A percentile compares a stretch with the other conserved stretches of the same genome.
Evolutionary conservation across 2,113 vertebrate genomes (phyloP).

Genomic region (Phrynosoma platyrhinos): DNA sequence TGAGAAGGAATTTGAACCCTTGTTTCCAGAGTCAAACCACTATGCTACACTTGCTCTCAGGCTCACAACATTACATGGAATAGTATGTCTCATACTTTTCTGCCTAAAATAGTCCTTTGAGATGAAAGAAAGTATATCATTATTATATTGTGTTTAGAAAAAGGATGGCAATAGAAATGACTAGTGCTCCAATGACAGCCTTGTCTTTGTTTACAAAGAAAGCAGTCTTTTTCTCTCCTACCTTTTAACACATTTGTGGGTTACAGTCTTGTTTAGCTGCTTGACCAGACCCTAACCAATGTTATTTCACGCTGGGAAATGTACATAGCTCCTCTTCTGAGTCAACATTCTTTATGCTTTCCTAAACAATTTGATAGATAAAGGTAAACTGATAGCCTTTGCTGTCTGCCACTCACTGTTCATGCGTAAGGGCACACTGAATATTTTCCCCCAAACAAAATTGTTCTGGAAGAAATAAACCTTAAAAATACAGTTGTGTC

Average conservation of each 20-base stretch:
- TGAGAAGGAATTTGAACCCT: too few species aligned
- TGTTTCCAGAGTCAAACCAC: too few species aligned
- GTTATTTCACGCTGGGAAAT: conserved; percentile 26
- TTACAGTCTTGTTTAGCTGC: conserved; percentile 10
- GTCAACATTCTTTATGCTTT: conserved; percentile 43
- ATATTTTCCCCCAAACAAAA: conserved; percentile 31
- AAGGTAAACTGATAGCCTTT: conserved; percentile 41
- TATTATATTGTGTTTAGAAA: neutral
- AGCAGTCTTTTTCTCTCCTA: neutral
- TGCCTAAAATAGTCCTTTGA: neutral
- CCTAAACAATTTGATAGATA: conserved; percentile 41
- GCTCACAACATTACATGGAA: neutral
- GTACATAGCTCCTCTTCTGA: neutral
- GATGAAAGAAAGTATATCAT: conserved; percentile 1
- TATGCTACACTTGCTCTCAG: too few species aligned
- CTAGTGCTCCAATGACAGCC: neutral
- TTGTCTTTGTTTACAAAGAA: neutral
- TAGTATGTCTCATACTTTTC: neutral
- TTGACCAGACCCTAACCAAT: neutral
- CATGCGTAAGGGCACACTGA: conserved; percentile 36
- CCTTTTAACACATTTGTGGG: conserved; percentile 9
- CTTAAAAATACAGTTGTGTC: neutral
- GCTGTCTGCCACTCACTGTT: conserved; percentile 29
- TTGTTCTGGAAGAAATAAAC: neutral
- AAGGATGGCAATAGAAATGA: neutral